Evolutionary conservation across 2,797 vertebrate genomes (phyloP).

Genomic region (Podarcis siculus): DNA sequence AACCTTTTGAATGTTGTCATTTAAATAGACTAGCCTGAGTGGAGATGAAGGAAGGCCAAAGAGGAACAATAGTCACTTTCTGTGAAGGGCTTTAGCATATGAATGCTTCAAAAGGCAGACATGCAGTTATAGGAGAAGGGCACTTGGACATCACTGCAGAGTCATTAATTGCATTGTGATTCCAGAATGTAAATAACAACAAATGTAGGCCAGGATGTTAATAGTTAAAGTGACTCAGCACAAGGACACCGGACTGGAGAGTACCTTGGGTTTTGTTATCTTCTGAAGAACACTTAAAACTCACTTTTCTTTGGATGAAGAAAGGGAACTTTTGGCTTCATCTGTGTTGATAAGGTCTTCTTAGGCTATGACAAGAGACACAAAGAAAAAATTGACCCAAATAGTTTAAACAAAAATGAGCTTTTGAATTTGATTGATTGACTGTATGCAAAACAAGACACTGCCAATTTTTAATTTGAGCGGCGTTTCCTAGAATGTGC

Average conservation of each 20-base stretch:
- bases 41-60: slow-evolving; percentile 25
- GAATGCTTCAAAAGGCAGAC: slow-evolving; percentile 38
- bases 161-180: slow-evolving; percentile 42
- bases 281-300: slow-evolving; percentile 27
- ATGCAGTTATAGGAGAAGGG: slow-evolving; percentile 21
- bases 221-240: slow-evolving; percentile 34
- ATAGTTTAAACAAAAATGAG: not conserved
- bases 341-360: slow-evolving; percentile 24
- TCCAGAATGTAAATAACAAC: slow-evolving; percentile 45
- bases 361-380: slow-evolving; percentile 1
- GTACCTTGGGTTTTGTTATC: slow-evolving; percentile 21
- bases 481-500: not conserved
- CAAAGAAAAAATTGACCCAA: not conserved
- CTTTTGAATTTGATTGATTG: not conserved
- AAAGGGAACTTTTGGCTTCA: slow-evolving; percentile 30
- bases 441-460: not conserved
- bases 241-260: slow-evolving; percentile 12
- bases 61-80: not conserved
- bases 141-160: slow-evolving; percentile 35
- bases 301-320: slow-evolving; percentile 21
- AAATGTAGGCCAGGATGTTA: slow-evolving; percentile 30
- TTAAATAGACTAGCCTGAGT: slow-evolving; percentile 13
- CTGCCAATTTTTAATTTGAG: not conserved
- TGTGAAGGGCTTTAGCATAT: slow-evolving; percentile 16
- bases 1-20: slow-evolving; percentile 18